A percentile compares a stretch with the other conserved stretches of the same genome.
Evolutionary conservation across 1,140 invertebrate genomes (phyloP).

Genomic region (Dinothrombium tinctorium): DNA sequence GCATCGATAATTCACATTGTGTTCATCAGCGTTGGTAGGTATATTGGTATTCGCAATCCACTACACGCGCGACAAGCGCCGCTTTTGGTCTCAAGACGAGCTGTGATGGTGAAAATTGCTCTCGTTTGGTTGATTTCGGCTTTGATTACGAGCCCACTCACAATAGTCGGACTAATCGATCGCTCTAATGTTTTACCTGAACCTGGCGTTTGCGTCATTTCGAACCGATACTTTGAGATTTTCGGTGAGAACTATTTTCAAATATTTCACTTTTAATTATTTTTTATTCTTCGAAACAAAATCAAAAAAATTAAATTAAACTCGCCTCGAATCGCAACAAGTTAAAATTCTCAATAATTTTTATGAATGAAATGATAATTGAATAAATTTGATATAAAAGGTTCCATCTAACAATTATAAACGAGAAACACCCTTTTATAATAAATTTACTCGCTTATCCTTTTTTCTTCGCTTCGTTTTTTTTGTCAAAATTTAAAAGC

Average conservation of each 20-base stretch:
- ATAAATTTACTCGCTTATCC: too few relatives aligned
- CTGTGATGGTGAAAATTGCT: constrained; percentile 48
- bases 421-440: too few relatives aligned
- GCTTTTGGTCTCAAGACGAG: constrained; percentile 37
- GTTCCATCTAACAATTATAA: too few relatives aligned
- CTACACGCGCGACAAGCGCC: constrained; percentile 43
- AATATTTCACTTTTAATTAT: not conserved
- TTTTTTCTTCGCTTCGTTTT: too few relatives aligned
- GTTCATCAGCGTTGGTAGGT: constrained; percentile 73
- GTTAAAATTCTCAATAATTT: not conserved
- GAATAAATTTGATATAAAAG: not conserved
- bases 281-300: not conserved
- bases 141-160: constrained; percentile 59
- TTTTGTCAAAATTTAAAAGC: too few relatives aligned
- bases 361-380: not conserved
- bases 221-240: constrained; percentile 60
- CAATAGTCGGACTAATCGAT: constrained; percentile 51
- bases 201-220: constrained; percentile 48
- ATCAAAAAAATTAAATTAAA: not conserved
- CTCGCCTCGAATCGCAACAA: not conserved
- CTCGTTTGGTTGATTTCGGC: constrained; percentile 2
- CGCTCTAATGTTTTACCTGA: constrained; percentile 47
- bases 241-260: constrained; percentile 32
- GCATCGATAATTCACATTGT: constrained; percentile 93
- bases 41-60: constrained; percentile 69